A percentile compares a stretch with the other conserved stretches of the same genome.
These are phyloP conservation scores for Myzus persicae DNA, from an alignment of 1,140 invertebrate genomes.

Conservation along the genomic window DNA sequence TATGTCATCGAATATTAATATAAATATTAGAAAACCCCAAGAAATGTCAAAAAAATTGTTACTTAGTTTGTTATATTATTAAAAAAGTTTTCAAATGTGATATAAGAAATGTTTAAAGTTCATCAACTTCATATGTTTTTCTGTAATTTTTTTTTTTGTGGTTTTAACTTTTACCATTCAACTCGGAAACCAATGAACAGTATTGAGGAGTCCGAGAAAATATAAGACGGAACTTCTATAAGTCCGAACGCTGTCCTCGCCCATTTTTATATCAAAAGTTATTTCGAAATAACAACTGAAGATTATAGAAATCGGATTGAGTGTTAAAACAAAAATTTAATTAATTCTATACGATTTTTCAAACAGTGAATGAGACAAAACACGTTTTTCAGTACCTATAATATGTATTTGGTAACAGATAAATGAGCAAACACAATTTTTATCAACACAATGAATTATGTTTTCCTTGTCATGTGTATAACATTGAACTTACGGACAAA, in stretches of 20 bases:
- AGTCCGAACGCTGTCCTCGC: not conserved
- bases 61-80: conserved; percentile 34
- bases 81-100: conserved; percentile 25
- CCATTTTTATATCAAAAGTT: not conserved
- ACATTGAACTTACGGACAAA: no score
- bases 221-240: not conserved
- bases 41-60: not conserved
- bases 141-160: not conserved
- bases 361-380: not conserved
- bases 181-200: not conserved
- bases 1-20: not conserved
- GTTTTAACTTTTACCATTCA: conserved; percentile 16
- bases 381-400: no score
- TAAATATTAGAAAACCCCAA: not conserved
- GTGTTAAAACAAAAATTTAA: not conserved
- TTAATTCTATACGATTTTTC: not conserved
- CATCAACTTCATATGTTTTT: conserved; percentile 35
- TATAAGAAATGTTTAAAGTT: conserved; percentile 39
- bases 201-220: not conserved
- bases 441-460: not conserved
- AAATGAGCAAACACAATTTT: not conserved
- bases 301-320: not conserved
- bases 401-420: no score
- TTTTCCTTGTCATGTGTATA: not conserved
- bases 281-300: not conserved